Percentiles rank a stretch among this genome's conserved stretches.
These are phyloP conservation scores for Drosophila oshimai DNA, from an alignment of 1,140 invertebrate species.

Conservation along the genomic window DNA sequence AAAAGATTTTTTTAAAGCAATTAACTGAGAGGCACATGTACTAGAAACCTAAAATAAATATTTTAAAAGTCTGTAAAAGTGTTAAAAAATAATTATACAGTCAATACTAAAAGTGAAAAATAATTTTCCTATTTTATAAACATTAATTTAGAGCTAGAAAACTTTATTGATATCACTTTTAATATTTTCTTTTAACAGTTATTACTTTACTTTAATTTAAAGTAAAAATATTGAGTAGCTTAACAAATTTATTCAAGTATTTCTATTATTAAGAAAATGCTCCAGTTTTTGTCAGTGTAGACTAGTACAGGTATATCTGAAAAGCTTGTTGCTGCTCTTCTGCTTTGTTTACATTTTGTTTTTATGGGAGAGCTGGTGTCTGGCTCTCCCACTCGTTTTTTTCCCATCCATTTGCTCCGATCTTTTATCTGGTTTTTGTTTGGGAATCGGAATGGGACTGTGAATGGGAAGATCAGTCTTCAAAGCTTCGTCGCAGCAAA, in stretches of 20 bases:
- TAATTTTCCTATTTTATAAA: no score
- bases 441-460: background rate
- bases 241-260: no score
- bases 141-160: no score
- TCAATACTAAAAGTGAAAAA: no score
- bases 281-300: constrained; percentile 1
- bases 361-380: background rate
- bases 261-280: no score
- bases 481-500: constrained; percentile 39
- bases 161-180: no score
- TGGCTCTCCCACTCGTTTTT: constrained; percentile 2
- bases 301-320: background rate
- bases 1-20: background rate
- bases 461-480: constrained; percentile 26
- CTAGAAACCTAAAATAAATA: background rate
- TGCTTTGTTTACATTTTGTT: constrained; percentile 39
- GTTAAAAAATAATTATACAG: no score
- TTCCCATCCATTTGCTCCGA: constrained; percentile 1
- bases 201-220: no score
- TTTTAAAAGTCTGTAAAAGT: no score
- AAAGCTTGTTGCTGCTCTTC: constrained; percentile 11
- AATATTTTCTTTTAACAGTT: no score
- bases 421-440: constrained; percentile 17
- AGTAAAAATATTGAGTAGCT: background rate
- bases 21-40: no score